Evolutionary conservation across 1,140 invertebrate species (phyloP).

Genomic region (Globodera ellingtonae): DNA sequence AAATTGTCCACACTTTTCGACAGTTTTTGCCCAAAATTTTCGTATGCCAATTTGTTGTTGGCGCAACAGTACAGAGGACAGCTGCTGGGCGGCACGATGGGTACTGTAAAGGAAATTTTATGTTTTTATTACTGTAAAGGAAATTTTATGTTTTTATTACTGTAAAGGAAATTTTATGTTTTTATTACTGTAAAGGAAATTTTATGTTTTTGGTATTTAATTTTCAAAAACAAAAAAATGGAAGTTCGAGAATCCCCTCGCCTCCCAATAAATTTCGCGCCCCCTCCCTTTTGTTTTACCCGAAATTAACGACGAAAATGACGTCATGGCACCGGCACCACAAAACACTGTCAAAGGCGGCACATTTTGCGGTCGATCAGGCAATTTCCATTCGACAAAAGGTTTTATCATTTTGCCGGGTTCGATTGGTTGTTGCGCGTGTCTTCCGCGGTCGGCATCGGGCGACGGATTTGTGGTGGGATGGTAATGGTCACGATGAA

Average conservation of each 20-base stretch:
- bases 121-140: too few species aligned
- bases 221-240: too few species aligned
- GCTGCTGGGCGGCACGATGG: background rate
- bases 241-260: too few species aligned
- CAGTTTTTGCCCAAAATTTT: background rate
- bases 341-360: conserved; percentile 21
- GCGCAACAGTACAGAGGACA: conserved; percentile 1
- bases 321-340: background rate
- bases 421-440: conserved; percentile 7
- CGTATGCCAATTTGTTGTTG: background rate
- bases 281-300: background rate
- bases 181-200: background rate
- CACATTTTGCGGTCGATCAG: conserved; percentile 16
- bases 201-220: background rate
- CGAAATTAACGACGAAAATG: background rate
- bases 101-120: background rate
- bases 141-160: too few species aligned
- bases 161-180: too few species aligned
- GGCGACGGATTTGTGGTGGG: background rate
- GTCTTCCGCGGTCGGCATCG: conserved; percentile 7
- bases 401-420: conserved; percentile 20
- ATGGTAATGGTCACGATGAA: conserved; percentile 16
- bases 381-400: conserved; percentile 14
- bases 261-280: too few species aligned
- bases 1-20: background rate